A percentile compares a stretch with the other conserved stretches of the same genome.
phyloP scores from a whole-genome alignment of 2,888 invertebrate species.

The Heliothis peltigera region DNA sequence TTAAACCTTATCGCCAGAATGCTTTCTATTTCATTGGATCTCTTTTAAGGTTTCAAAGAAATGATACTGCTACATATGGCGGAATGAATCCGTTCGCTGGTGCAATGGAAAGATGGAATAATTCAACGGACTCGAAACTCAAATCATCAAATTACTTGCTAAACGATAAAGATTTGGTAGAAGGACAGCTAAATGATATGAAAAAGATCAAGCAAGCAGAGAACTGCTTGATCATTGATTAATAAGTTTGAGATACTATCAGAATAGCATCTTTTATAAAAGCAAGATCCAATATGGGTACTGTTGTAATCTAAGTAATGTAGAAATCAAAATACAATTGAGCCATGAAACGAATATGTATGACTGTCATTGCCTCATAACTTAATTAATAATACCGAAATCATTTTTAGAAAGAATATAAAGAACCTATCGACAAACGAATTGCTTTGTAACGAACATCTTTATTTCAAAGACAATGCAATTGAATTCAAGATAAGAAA shows the following conservation, averaged over 20 bases:
- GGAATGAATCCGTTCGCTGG: constrained; percentile 30
- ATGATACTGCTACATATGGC: constrained; percentile 26
- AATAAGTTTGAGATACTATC: too few relatives aligned
- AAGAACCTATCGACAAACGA: constrained; percentile 7
- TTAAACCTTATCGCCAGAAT: constrained; percentile 45
- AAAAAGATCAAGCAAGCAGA: too few relatives aligned
- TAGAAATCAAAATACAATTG: too few relatives aligned
- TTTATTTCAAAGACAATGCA: constrained; percentile 44
- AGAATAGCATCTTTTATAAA: too few relatives aligned
- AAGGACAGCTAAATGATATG: too few relatives aligned
- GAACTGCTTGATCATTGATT: too few relatives aligned
- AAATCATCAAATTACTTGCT: too few relatives aligned
- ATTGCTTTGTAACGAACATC: constrained; percentile 25
- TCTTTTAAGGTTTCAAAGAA: constrained; percentile 31
- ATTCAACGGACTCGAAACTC: too few relatives aligned
- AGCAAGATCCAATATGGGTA: too few relatives aligned
- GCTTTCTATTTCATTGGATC: constrained; percentile 52
- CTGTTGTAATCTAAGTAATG: too few relatives aligned
- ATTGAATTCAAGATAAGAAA: constrained; percentile 44
- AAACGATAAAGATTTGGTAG: too few relatives aligned
- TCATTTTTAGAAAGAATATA: constrained; percentile 15
- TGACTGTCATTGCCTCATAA: constrained; percentile 21
- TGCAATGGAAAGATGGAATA: constrained; percentile 21
- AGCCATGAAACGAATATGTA: too few relatives aligned
- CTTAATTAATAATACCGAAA: constrained; percentile 26